Evolutionary conservation across 2,113 vertebrate species (phyloP).

Genomic region (Perca flavescens): DNA sequence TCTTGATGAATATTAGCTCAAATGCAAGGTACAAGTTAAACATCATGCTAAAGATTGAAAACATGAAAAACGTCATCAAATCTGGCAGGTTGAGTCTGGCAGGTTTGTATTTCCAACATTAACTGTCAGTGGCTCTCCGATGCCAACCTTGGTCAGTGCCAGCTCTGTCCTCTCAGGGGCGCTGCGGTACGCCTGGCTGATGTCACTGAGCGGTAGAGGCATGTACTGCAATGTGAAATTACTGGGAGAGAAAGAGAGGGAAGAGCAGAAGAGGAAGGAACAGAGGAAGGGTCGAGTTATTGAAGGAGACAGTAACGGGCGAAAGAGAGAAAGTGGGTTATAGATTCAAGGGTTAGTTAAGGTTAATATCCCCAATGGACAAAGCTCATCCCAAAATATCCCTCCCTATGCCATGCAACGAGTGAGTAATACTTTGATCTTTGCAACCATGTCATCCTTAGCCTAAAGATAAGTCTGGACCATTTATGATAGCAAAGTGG

Average conservation of each 20-base stretch:
- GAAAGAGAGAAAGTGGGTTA: slow-evolving; percentile 50
- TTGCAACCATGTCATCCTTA: slow-evolving; percentile 61
- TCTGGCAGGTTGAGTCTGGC: neutral
- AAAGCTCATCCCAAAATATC: slow-evolving; percentile 63
- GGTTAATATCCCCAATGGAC: slow-evolving; percentile 65
- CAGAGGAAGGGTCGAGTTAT: slow-evolving; percentile 34
- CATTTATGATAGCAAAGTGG: slow-evolving; percentile 62
- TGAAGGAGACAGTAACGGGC: slow-evolving; percentile 14
- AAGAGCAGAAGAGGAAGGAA: slow-evolving; percentile 10
- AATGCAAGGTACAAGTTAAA: too few relatives aligned
- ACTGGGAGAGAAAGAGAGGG: slow-evolving; percentile 72
- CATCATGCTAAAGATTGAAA: too few relatives aligned
- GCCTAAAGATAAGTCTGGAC: slow-evolving; percentile 61
- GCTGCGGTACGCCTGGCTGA: slow-evolving; percentile 91
- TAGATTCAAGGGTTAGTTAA: slow-evolving; percentile 53
- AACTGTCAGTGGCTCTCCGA: slow-evolving; percentile 2
- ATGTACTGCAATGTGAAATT: slow-evolving; percentile 94
- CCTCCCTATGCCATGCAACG: slow-evolving; percentile 6
- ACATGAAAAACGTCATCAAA: neutral
- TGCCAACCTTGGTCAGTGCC: slow-evolving; percentile 89
- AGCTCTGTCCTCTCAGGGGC: slow-evolving; percentile 91
- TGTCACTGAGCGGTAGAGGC: slow-evolving; percentile 92
- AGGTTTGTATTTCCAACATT: neutral
- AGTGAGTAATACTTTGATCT: slow-evolving; percentile 72
- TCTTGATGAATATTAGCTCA: too few relatives aligned